Evolutionary conservation across 2,888 invertebrate species (phyloP).

Genomic region (Cheilosia vernalis): DNA sequence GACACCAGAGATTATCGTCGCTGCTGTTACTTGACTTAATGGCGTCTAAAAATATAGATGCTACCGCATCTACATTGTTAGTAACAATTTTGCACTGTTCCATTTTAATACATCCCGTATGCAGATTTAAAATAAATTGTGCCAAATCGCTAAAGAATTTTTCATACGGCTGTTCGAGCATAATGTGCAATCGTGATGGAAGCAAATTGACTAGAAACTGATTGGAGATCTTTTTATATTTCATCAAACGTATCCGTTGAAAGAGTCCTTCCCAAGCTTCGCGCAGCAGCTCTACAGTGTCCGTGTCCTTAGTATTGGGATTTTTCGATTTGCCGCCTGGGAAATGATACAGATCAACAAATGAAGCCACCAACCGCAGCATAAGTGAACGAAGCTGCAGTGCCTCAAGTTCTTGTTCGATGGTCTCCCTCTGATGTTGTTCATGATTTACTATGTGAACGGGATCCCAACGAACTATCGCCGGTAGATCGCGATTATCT

Average conservation of each 20-base stretch:
- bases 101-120: slow-evolving; percentile 79
- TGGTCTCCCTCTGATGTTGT: slow-evolving; percentile 80
- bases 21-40: slow-evolving; percentile 82
- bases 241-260: slow-evolving; percentile 80
- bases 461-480: slow-evolving; percentile 89
- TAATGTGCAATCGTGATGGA: slow-evolving; percentile 81
- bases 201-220: slow-evolving; percentile 83
- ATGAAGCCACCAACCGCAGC: slow-evolving; percentile 81
- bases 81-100: slow-evolving; percentile 80
- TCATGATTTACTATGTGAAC: slow-evolving; percentile 81
- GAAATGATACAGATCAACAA: slow-evolving; percentile 81
- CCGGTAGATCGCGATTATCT: slow-evolving; percentile 91
- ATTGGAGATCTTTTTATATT: slow-evolving; percentile 80
- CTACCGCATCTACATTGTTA: slow-evolving; percentile 79
- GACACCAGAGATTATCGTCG: slow-evolving; percentile 83
- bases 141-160: slow-evolving; percentile 82
- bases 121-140: slow-evolving; percentile 81
- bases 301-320: slow-evolving; percentile 76
- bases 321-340: slow-evolving; percentile 39
- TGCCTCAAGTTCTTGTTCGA: slow-evolving; percentile 81
- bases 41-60: slow-evolving; percentile 79
- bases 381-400: slow-evolving; percentile 81
- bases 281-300: slow-evolving; percentile 79
- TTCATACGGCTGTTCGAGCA: slow-evolving; percentile 82
- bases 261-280: slow-evolving; percentile 81